Conservation (phyloP, 2,888 invertebrate species). For the Digitonthophagus gazella region DNA sequence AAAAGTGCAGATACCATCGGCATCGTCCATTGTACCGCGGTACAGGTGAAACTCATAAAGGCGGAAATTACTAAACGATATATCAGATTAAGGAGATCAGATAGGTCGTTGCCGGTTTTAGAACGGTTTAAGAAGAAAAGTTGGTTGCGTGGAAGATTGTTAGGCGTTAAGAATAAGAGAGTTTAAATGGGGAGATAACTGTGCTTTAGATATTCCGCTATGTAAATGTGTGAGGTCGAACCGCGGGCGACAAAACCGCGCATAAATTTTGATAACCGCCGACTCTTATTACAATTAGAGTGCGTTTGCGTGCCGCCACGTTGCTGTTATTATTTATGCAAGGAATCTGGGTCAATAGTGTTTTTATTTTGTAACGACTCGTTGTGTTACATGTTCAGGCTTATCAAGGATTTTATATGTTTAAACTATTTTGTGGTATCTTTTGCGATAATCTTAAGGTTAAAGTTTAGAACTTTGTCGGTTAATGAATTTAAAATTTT, state of each 20-base stretch:
- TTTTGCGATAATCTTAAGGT: too few species aligned
- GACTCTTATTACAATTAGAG: background rate
- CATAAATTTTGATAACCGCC: background rate
- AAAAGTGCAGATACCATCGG: background rate
- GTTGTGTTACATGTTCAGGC: background rate
- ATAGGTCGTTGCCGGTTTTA: background rate
- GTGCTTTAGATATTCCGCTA: background rate
- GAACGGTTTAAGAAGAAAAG: background rate
- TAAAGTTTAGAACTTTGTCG: too few species aligned
- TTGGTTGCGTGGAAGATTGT: background rate
- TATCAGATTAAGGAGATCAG: background rate
- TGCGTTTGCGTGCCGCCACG: background rate
- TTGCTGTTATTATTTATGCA: background rate
- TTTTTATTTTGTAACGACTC: background rate
- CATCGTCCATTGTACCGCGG: background rate
- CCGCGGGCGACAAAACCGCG: background rate
- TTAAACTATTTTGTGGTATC: too few species aligned
- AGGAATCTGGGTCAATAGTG: background rate
- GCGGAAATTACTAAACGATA: background rate
- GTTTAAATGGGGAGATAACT: too few species aligned
- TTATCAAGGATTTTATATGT: background rate
- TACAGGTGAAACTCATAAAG: background rate
- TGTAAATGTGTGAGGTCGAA: background rate
- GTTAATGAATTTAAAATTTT: too few species aligned
- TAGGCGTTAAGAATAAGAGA: background rate